A percentile compares a stretch with the other conserved stretches of the same genome.
These are phyloP conservation scores for Pavo muticus DNA, from an alignment of 2,113 vertebrate species.

Conservation along the genomic window DNA sequence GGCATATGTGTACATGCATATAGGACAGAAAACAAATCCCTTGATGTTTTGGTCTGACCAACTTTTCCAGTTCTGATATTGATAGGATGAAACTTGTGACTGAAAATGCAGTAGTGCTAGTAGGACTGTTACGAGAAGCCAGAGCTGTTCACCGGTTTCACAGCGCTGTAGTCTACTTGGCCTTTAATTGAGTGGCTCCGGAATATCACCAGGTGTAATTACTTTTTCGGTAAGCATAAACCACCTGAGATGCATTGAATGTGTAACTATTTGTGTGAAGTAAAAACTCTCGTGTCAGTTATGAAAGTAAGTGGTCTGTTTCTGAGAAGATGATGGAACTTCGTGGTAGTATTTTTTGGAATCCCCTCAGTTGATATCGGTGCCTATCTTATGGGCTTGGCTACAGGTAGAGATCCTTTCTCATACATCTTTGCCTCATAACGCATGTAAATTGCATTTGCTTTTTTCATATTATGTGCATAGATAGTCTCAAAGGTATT, in stretches of 20 bases:
- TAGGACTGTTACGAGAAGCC: background rate
- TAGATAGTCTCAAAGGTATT: background rate
- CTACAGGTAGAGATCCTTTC: background rate
- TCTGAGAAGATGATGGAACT: background rate
- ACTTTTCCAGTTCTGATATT: background rate
- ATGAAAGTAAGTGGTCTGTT: background rate
- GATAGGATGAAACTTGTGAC: background rate
- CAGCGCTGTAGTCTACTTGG: background rate
- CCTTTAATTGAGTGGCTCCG: background rate
- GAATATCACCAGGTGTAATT: background rate
- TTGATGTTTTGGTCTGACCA: background rate
- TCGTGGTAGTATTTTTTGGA: background rate
- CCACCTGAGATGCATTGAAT: background rate
- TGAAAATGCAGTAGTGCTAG: background rate
- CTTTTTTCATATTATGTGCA: background rate
- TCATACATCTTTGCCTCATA: background rate
- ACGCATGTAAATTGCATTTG: background rate
- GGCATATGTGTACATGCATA: accelerated
- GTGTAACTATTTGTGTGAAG: background rate
- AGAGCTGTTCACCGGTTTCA: background rate
- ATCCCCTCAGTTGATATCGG: background rate
- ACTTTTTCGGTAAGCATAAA: background rate
- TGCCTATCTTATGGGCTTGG: background rate
- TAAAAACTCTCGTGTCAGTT: background rate
- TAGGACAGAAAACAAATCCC: background rate